phyloP scores from a whole-genome alignment of 2,113 vertebrate genomes.

The Toxostoma redivivum region DNA sequence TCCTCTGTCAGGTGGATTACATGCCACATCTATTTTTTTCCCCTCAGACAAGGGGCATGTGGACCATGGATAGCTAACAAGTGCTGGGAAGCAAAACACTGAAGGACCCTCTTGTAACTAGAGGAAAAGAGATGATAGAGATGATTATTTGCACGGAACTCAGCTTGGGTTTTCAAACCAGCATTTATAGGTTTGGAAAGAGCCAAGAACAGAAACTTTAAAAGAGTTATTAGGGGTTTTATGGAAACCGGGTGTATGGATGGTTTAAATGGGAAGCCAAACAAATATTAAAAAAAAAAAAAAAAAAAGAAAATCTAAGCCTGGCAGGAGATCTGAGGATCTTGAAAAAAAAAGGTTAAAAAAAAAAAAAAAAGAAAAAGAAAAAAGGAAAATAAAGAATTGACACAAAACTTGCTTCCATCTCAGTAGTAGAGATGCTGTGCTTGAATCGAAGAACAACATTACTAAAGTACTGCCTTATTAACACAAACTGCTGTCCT shows the following conservation, averaged over 20 bases:
- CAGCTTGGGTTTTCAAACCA: conserved; percentile 63
- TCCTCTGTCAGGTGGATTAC: background rate
- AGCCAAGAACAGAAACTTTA: conserved; percentile 68
- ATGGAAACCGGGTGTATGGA: conserved; percentile 69
- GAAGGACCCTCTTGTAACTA: background rate
- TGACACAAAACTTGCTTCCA: background rate
- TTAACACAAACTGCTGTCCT: background rate
- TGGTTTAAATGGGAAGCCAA: conserved; percentile 63
- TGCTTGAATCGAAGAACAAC: background rate
- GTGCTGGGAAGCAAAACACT: background rate
- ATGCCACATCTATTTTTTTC: background rate
- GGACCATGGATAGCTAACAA: background rate
- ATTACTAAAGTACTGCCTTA: background rate
- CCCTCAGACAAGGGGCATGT: background rate
- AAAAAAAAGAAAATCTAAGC: conserved; percentile 53
- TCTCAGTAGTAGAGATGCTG: background rate
- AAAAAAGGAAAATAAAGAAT: conserved; percentile 14
- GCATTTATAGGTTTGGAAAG: conserved; percentile 66
- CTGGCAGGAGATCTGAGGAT: conserved; percentile 32
- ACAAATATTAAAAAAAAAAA: background rate
- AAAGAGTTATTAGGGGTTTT: conserved; percentile 75
- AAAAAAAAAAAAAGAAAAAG: conserved; percentile 19
- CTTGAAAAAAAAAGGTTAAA: conserved; percentile 16
- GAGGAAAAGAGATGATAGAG: background rate
- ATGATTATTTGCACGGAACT: conserved; percentile 63